Base-by-base conservation (phyloP, 2,888 invertebrate species). In the Conus canariensis region DNA sequence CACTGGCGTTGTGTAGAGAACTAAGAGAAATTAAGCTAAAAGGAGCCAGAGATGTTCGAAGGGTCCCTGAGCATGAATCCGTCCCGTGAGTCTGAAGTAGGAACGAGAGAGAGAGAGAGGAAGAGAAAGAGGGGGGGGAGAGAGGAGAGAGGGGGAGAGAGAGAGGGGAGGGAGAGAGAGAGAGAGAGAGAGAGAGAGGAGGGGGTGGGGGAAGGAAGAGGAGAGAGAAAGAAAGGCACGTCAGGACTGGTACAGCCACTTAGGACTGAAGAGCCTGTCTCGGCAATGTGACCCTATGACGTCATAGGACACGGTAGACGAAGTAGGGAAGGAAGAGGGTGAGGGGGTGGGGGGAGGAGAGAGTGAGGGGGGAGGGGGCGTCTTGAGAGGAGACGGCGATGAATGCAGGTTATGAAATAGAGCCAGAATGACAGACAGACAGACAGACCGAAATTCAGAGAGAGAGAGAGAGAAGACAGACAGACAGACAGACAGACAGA, bases 251-350 rank as follows among this genome's bases (percentile, higher is more conserved):
- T 30, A 8, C 30, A 30, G 30, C 30, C 77, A 77, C 77, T 77
- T 30, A 30, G 30, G 30, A 30, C 77, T 77, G 9, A 77, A 77
- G 77, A 30, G 30, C 30, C 77, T 30, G 77, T 77, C 77, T 25
- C 77, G 77, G 77, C 77, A 12, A 77, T 77, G 77, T 25, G 77
- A 77, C 30, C 77, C 77, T 77, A 7, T 70, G 70, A 70, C 70
- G 77, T 25, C 77, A 80, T 80, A 14, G 14, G 10, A 30, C 10
- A 30, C 10, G 16, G 77, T 7, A 64, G 10, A 64, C 64, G 16
- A 64, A 16, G 64, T 10, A 14, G 64, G 16, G 16, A 64, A 64
- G 64, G 10, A 64, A 64, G 64, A 64, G 16, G n/a, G n/a, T 9
- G 74, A n/a, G 74, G n/a, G 9, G 74, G 12, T 0, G 19, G 74